A percentile compares a stretch with the other conserved stretches of the same genome.
phyloP scores from a whole-genome alignment of 2,113 vertebrate species.

The Bubo blakistoni region DNA sequence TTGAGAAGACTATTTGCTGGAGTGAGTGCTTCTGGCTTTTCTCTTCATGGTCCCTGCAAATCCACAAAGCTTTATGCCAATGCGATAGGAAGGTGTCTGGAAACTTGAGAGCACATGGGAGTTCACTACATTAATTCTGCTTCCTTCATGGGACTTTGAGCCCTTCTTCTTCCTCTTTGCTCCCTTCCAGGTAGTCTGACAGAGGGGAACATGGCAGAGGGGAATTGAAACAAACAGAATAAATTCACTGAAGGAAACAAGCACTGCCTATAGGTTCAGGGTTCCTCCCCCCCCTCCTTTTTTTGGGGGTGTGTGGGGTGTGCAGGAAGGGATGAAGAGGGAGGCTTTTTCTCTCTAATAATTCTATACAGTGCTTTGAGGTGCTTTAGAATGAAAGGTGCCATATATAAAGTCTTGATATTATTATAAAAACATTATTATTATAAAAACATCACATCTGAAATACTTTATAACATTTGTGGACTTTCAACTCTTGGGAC shows the following conservation, averaged over 20 bases:
- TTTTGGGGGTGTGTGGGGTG: not conserved
- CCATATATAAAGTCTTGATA: not conserved
- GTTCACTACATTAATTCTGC: not conserved
- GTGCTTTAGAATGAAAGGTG: not conserved
- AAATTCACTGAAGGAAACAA: not conserved
- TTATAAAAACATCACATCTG: not conserved
- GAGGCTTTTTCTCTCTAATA: not conserved
- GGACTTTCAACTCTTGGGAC: not conserved
- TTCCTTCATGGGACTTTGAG: not conserved
- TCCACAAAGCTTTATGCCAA: not conserved
- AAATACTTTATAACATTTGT: not conserved
- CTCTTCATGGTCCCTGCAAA: not conserved
- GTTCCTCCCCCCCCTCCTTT: accelerated
- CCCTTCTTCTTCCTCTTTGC: not conserved
- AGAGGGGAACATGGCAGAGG: not conserved
- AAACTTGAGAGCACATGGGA: not conserved
- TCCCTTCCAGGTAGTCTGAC: not conserved
- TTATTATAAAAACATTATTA: too few species aligned
- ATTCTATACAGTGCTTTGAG: not conserved
- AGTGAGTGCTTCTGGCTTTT: not conserved
- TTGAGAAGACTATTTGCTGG: not conserved
- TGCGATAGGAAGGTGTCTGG: not conserved
- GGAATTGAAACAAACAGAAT: not conserved
- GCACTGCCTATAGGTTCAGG: not conserved
- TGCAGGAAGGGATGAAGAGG: not conserved